Conservation (phyloP, 1,140 invertebrate genomes). For the Metopolophium dirhodum region DNA sequence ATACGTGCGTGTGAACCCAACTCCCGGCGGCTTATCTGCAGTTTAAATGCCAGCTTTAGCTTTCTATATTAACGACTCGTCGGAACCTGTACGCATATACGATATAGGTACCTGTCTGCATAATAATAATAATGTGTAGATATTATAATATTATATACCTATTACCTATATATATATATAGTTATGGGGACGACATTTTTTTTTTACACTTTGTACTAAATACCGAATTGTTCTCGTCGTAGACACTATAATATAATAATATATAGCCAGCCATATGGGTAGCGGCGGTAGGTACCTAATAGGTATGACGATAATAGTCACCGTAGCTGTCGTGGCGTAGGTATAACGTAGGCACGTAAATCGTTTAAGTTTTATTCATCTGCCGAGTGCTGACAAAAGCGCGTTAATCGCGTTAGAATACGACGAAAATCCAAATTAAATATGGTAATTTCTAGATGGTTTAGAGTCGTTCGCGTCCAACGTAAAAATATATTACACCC, state of each 20-base stretch:
- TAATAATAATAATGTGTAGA: not conserved
- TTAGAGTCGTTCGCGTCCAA: not conserved
- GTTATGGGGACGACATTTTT: not conserved
- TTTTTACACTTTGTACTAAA: not conserved
- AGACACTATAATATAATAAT: not conserved
- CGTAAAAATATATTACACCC: not conserved
- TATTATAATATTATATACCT: not conserved
- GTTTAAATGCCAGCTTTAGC: not conserved
- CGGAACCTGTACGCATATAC: not conserved
- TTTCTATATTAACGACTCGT: constrained; percentile 6
- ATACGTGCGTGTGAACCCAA: constrained; percentile 3
- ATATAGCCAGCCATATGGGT: no score
- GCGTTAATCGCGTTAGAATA: not conserved
- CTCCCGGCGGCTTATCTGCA: not conserved
- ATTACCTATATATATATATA: not conserved
- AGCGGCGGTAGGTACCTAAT: not conserved
- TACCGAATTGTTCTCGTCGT: not conserved
- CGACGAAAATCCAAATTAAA: constrained; percentile 9
- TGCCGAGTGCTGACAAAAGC: not conserved
- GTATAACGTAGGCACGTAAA: not conserved
- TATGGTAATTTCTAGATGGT: not conserved
- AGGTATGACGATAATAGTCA: not conserved
- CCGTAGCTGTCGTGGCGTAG: not conserved
- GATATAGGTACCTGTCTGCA: no score
- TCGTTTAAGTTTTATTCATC: not conserved